Conservation (phyloP, 2,888 invertebrate genomes). For the Harpalus rubripes region DNA sequence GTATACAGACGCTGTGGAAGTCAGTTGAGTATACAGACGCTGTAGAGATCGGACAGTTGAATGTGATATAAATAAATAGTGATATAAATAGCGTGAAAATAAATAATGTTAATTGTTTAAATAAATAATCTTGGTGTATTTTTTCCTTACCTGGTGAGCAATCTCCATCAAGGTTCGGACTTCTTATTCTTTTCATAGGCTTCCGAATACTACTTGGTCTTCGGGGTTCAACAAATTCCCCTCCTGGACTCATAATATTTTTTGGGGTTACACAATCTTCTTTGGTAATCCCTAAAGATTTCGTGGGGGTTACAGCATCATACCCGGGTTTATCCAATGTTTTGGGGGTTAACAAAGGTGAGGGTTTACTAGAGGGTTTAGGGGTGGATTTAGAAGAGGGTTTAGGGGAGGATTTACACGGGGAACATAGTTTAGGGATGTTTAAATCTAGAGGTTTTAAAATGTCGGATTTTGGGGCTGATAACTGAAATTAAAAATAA, state of each 20-base stretch:
- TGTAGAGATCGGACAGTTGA: no score
- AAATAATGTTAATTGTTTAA: no score
- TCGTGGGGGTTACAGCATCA: conserved; percentile 48
- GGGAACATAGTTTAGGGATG: conserved; percentile 45
- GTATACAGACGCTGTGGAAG: no score
- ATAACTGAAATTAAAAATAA: neutral
- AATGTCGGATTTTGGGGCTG: conserved; percentile 6
- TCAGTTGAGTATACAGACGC: no score
- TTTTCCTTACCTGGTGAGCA: conserved; percentile 74
- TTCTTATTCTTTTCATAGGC: conserved; percentile 75
- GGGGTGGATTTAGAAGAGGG: neutral
- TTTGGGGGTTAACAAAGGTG: neutral
- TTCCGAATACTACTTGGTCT: conserved; percentile 74
- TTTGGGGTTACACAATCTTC: conserved; percentile 26
- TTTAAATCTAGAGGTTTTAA: conserved; percentile 57
- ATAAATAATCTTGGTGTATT: no score
- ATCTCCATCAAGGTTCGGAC: conserved; percentile 74
- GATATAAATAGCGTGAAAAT: no score
- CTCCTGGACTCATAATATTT: conserved; percentile 45
- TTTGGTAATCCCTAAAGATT: conserved; percentile 10
- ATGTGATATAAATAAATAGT: no score
- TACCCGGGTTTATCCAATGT: neutral
- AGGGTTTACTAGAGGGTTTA: neutral
- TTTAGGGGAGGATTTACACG: neutral
- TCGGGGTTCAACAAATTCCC: conserved; percentile 60